phyloP scores from a whole-genome alignment of 2,888 invertebrate species.

The Eupelmus urozonus region DNA sequence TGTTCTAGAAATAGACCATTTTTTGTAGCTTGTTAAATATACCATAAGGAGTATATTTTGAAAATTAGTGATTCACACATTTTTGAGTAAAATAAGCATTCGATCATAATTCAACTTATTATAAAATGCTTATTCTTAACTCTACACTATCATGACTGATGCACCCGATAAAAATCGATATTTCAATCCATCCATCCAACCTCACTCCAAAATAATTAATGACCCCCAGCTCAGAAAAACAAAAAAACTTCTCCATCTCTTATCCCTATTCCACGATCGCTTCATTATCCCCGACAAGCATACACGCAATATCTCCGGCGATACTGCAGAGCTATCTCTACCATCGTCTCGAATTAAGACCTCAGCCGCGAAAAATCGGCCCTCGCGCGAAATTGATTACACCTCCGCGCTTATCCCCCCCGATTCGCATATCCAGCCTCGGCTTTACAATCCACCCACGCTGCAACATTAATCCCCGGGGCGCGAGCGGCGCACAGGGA shows the following conservation, averaged over 20 bases:
- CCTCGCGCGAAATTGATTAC: no score
- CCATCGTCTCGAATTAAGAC: constrained; percentile 12
- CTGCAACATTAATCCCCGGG: constrained; percentile 19
- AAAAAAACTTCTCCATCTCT: not conserved
- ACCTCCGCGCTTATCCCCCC: not conserved
- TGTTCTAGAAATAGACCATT: no score
- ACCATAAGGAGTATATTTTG: no score
- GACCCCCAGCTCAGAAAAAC: not conserved
- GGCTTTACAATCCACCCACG: constrained; percentile 25
- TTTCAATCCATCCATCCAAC: not conserved
- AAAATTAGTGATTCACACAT: no score
- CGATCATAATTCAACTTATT: no score
- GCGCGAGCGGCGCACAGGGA: no score
- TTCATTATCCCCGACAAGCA: not conserved
- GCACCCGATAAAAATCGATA: not conserved
- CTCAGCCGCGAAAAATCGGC: constrained; percentile 7
- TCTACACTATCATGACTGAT: no score
- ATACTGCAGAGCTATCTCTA: no score
- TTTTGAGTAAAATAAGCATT: no score
- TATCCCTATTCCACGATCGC: not conserved
- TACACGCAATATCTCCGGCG: not conserved
- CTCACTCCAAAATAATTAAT: not conserved
- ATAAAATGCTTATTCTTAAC: no score
- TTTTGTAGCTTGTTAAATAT: no score
- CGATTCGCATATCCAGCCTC: not conserved